Conservation (phyloP, 1,140 invertebrate species). For the Neodiprion pinetum region DNA sequence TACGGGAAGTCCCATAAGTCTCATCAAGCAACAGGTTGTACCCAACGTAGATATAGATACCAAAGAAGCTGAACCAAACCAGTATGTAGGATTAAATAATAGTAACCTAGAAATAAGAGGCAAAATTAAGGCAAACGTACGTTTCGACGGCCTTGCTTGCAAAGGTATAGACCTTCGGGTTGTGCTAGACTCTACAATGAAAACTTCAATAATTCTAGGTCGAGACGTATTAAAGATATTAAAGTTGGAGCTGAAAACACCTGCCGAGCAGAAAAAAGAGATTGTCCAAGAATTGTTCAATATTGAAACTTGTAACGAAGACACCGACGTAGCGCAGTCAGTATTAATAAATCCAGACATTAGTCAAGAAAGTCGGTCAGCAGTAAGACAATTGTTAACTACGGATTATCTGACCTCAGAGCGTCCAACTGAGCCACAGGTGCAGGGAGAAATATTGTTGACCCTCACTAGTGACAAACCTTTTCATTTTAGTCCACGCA, state of each 20-base stretch:
- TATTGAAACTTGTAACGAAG: background rate
- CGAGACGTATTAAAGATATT: slow-evolving; percentile 25
- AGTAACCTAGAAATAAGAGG: slow-evolving; percentile 19
- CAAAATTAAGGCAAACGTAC: background rate
- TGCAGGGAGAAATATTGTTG: slow-evolving; percentile 19
- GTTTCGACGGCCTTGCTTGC: background rate
- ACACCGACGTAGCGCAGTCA: background rate
- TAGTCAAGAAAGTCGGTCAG: slow-evolving; percentile 5
- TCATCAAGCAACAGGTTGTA: background rate
- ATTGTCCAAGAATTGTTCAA: slow-evolving; percentile 20
- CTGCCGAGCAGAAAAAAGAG: slow-evolving; percentile 12
- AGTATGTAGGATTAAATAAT: slow-evolving; percentile 23
- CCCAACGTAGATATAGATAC: background rate
- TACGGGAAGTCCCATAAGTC: slow-evolving; percentile 7
- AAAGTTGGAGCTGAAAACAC: background rate
- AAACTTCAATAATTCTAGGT: slow-evolving; percentile 22
- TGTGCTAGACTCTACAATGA: slow-evolving; percentile 27
- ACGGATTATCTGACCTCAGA: slow-evolving; percentile 13
- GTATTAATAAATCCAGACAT: slow-evolving; percentile 13
- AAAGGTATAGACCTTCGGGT: slow-evolving; percentile 27
- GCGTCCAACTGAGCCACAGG: slow-evolving; percentile 11
- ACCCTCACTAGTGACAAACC: slow-evolving; percentile 28
- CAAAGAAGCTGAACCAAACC: background rate
- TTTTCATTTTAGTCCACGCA: slow-evolving; percentile 31
- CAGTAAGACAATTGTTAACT: slow-evolving; percentile 9